Evolutionary conservation across 2,797 vertebrate genomes (phyloP), one percentile per base, ranked within the genome.

Genomic region (Halcyon chelicuti): DNA sequence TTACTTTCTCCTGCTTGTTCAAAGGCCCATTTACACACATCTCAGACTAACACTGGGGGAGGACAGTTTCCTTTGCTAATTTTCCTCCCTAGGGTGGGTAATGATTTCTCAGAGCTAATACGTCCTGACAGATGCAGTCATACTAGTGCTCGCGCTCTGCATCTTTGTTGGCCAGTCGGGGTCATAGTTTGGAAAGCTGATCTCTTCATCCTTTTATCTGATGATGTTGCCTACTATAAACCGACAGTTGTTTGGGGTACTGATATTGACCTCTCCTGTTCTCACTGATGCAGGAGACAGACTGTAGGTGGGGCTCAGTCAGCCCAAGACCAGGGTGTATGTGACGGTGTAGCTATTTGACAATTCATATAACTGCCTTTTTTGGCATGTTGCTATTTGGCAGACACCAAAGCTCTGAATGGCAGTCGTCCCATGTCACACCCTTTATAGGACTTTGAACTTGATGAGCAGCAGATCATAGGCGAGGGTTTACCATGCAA

Each of bases 191-290:
- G 84, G 88, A 88, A 95, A 95, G 84, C 86, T 91, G 92, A 97
- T 96, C 93, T 93, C 93, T 95, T 89, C 93, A 96, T 95, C 88
- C 85, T 92, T 93, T 77, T 33, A 87, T 89, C 94, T 95, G 95
- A 96, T 66, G 90, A 91, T 92, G 86, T 75, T 0, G 1, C 74
- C 42, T 58, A 9, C 55, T 49, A 28, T 81, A 75, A 65, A 94
- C 31, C 1, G 81, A 84, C 79, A 49, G 68, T 62, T 86, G 91
- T 88, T 96, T 80, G 79, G 89, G 61, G 67, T 85, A 33, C 70
- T 1, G 3, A 9, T 94, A 95, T 92, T 21, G 86, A 95, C 63
- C 60, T 68, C 17, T 54, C 57, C 90, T 66, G 52, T 2, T 94
- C 85, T 84, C 35, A 7, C 44, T 88, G 71, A 26, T 39, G 75